Conservation (phyloP, 1,140 invertebrate genomes). For the Camponotus pennsylvanicus region DNA sequence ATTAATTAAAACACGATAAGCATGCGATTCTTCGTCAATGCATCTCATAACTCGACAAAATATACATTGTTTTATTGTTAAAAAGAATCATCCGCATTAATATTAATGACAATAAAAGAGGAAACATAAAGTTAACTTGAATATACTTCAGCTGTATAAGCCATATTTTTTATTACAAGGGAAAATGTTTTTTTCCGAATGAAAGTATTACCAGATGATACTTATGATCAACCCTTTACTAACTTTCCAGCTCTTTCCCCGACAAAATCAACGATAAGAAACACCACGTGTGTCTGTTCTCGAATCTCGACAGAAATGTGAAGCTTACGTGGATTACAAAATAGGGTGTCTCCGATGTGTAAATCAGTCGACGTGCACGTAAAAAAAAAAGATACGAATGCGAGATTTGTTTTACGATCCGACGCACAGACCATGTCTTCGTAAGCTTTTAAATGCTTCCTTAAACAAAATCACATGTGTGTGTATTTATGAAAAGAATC, state of each 20-base stretch:
- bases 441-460: conserved; percentile 32
- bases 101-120: neutral
- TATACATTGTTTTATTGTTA: neutral
- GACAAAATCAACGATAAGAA: conserved; percentile 21
- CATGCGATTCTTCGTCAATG: conserved; percentile 3
- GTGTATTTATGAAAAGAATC: neutral
- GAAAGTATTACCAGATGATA: conserved; percentile 40
- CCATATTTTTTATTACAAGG: neutral
- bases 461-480: conserved; percentile 62
- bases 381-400: conserved; percentile 44
- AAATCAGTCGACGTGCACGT: conserved; percentile 64
- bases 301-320: conserved; percentile 50
- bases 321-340: conserved; percentile 61
- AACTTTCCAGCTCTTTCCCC: neutral
- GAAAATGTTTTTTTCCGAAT: neutral
- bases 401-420: conserved; percentile 52
- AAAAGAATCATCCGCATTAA: neutral
- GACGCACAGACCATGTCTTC: conserved; percentile 22
- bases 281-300: conserved; percentile 62
- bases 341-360: conserved; percentile 34
- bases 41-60: neutral
- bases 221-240: conserved; percentile 18
- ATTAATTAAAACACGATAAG: conserved; percentile 63
- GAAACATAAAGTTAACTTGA: neutral
- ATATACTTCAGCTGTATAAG: conserved; percentile 47